Evolutionary conservation across 23 tunicate species (phyloP).

Genomic region (Oikopleura dioica): DNA sequence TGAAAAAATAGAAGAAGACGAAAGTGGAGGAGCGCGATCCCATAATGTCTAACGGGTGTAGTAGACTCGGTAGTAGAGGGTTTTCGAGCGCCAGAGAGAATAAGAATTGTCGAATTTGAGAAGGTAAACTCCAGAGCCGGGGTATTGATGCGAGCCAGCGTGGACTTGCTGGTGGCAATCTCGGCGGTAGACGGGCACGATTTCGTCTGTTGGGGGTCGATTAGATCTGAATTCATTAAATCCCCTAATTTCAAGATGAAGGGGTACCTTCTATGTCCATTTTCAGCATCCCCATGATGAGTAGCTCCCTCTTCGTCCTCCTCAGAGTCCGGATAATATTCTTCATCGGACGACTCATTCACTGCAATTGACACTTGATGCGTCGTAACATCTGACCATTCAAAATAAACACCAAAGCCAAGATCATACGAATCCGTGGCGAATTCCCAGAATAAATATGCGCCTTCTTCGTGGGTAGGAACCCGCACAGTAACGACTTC

Average conservation of each 20-base stretch:
- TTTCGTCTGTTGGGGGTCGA: slow-evolving; percentile 65
- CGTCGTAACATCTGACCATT: slow-evolving; percentile 35
- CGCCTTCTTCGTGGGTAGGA: slow-evolving; percentile 97
- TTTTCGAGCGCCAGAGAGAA: slow-evolving; percentile 86
- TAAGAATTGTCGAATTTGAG: slow-evolving; percentile 91
- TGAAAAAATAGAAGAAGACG: no score
- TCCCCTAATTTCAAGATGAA: slow-evolving; percentile 25
- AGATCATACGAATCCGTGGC: slow-evolving; percentile 79
- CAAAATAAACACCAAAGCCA: slow-evolving; percentile 89
- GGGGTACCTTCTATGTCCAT: no score
- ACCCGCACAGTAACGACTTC: slow-evolving; percentile 86
- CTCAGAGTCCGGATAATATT: not conserved
- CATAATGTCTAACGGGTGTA: slow-evolving; percentile 23
- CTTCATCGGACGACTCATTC: slow-evolving; percentile 70
- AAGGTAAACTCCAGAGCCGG: slow-evolving; percentile 85
- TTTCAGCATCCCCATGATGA: not conserved
- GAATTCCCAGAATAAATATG: slow-evolving; percentile 95
- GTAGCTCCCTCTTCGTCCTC: slow-evolving; percentile 32
- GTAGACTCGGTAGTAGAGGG: slow-evolving; percentile 78
- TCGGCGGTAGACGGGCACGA: slow-evolving; percentile 67
- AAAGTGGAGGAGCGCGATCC: no score
- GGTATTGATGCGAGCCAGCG: slow-evolving; percentile 84
- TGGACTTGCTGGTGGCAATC: slow-evolving; percentile 53
- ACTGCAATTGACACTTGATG: slow-evolving; percentile 63
- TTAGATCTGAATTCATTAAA: slow-evolving; percentile 15